Evolutionary conservation across 2,113 vertebrate species (phyloP).

Genomic region (Dolichotis patagonum): DNA sequence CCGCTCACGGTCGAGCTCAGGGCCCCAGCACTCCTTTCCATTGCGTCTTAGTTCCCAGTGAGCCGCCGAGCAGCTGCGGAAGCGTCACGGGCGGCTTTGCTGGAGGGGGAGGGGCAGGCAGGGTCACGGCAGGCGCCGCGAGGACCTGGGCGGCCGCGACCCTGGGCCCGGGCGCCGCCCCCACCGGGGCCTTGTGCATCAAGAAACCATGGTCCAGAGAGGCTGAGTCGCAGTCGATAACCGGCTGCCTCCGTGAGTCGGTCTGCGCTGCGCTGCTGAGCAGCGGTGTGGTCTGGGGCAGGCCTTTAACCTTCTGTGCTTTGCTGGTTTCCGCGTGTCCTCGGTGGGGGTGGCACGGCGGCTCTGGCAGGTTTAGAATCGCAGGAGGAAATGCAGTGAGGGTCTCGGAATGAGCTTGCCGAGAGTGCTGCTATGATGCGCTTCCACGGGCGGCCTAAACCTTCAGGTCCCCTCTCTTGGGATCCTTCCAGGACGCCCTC

Average conservation of each 20-base stretch:
- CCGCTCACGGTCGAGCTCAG: background rate
- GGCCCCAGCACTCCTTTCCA: background rate
- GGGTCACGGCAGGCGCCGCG: background rate
- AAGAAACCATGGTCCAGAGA: background rate
- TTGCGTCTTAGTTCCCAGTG: background rate
- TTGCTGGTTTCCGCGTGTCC: background rate
- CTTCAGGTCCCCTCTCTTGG: background rate
- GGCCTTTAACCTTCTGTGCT: background rate
- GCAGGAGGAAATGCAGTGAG: background rate
- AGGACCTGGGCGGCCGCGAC: background rate
- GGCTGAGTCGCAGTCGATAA: background rate
- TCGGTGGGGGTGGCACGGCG: background rate
- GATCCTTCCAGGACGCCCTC: background rate
- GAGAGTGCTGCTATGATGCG: background rate
- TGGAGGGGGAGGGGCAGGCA: conserved; percentile 28
- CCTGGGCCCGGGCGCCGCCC: background rate
- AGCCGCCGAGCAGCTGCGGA: background rate
- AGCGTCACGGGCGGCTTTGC: conserved; percentile 51
- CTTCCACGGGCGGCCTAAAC: background rate
- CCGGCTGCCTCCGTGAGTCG: background rate
- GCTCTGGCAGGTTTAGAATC: background rate
- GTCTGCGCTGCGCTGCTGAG: background rate
- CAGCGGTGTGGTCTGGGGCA: background rate
- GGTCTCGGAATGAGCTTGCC: background rate
- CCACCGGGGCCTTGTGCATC: accelerated